Evolutionary conservation across 2,888 invertebrate genomes (phyloP).

Genomic region (Oxytorus armatus): DNA sequence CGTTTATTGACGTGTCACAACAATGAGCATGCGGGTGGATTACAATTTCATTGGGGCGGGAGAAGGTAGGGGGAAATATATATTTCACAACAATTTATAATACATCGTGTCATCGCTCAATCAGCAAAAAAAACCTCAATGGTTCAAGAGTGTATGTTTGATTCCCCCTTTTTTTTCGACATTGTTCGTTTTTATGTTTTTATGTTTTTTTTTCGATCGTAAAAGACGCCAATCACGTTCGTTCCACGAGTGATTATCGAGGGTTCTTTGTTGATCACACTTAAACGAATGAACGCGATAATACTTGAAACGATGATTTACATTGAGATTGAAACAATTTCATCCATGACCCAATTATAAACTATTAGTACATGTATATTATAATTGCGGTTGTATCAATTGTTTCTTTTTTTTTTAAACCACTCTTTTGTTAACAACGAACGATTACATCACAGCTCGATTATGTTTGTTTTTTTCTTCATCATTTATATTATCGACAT

Average conservation of each 20-base stretch:
- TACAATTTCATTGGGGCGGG: slow-evolving; percentile 73
- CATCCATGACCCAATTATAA: slow-evolving; percentile 30
- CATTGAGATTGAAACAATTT: slow-evolving; percentile 41
- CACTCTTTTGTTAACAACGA: slow-evolving; percentile 61
- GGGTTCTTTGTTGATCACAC: neutral
- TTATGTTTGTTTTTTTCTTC: slow-evolving; percentile 73
- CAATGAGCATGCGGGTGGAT: slow-evolving; percentile 80
- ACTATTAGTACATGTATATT: slow-evolving; percentile 20
- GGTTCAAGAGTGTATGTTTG: too few relatives aligned
- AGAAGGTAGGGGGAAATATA: slow-evolving; percentile 64
- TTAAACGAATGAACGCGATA: slow-evolving; percentile 16
- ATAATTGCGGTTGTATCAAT: slow-evolving; percentile 13
- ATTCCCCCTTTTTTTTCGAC: slow-evolving; percentile 19
- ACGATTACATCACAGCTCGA: slow-evolving; percentile 80
- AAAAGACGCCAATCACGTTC: slow-evolving; percentile 33
- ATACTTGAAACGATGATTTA: slow-evolving; percentile 48
- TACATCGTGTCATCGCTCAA: slow-evolving; percentile 50
- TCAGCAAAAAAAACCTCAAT: slow-evolving; percentile 52
- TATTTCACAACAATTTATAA: slow-evolving; percentile 74
- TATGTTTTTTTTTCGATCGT: slow-evolving; percentile 10
- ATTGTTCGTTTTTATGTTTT: neutral
- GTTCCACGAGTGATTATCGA: slow-evolving; percentile 30
- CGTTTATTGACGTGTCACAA: slow-evolving; percentile 80
- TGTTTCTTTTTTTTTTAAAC: slow-evolving; percentile 17
- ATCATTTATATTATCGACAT: slow-evolving; percentile 45